Evolutionary conservation across 2,113 vertebrate species (phyloP).

Genomic region (Glaucidium brasilianum): DNA sequence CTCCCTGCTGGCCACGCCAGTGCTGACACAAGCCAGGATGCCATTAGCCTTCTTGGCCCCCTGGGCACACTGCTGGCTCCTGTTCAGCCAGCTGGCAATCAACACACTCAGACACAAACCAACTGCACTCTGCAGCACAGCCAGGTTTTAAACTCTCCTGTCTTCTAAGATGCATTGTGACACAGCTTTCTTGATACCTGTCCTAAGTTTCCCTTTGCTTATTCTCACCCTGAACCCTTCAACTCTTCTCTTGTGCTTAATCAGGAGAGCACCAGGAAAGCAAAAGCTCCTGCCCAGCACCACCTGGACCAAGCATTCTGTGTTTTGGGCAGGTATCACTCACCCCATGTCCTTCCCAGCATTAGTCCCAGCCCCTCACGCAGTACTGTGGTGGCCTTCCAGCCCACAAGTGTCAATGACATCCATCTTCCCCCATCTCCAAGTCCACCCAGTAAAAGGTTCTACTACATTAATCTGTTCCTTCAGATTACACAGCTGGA

Average conservation of each 20-base stretch:
- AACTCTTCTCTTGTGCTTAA: not conserved
- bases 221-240: not conserved
- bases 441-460: not conserved
- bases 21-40: too few species aligned
- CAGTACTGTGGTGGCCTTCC: not conserved
- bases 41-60: too few species aligned
- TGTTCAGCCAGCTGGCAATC: too few species aligned
- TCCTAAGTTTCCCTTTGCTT: not conserved
- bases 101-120: not conserved
- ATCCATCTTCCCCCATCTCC: not conserved
- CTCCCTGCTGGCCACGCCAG: too few species aligned
- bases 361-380: not conserved
- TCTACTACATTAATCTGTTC: not conserved
- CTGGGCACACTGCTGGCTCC: too few species aligned
- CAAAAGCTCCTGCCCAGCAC: not conserved
- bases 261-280: not conserved
- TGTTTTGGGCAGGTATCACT: not conserved
- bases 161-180: rapidly evolving
- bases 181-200: not conserved
- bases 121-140: not conserved
- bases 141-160: not conserved
- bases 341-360: not conserved
- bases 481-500: not conserved
- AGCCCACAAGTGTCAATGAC: rapidly evolving
- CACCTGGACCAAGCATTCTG: not conserved